Percentiles rank a stretch among this genome's conserved stretches.
phyloP scores from a whole-genome alignment of 1,140 invertebrate genomes.

The Drosophila erecta region DNA sequence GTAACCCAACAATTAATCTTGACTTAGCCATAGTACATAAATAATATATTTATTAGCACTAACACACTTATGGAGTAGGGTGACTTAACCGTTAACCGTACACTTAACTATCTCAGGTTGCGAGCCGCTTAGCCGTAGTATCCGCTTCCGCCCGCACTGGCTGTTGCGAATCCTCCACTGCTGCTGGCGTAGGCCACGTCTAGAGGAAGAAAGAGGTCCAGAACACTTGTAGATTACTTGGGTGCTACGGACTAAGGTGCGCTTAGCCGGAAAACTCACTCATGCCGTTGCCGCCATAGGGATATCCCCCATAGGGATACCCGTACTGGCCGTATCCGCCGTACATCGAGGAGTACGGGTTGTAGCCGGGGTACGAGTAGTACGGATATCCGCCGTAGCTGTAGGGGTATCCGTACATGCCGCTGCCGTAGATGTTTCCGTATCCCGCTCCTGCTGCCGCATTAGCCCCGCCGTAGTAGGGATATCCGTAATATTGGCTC shows the following conservation, averaged over 20 bases:
- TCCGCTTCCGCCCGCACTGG: slow-evolving; percentile 60
- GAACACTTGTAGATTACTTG: slow-evolving; percentile 64
- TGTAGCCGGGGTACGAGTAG: slow-evolving; percentile 47
- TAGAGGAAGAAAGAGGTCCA: slow-evolving; percentile 76
- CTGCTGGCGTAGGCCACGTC: slow-evolving; percentile 76
- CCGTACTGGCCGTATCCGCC: slow-evolving; percentile 58
- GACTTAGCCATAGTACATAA: background rate
- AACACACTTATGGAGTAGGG: slow-evolving; percentile 20
- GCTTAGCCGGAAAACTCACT: slow-evolving; percentile 59
- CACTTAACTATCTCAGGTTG: slow-evolving; percentile 31
- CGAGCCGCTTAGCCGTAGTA: slow-evolving; percentile 55
- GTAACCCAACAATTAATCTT: background rate
- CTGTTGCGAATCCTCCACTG: slow-evolving; percentile 69
- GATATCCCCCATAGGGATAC: slow-evolving; percentile 62
- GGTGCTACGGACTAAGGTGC: background rate
- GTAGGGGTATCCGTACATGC: slow-evolving; percentile 50
- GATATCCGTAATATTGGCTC: slow-evolving; percentile 63
- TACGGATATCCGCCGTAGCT: slow-evolving; percentile 54
- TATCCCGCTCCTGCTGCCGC: slow-evolving; percentile 24
- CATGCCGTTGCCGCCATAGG: slow-evolving; percentile 63
- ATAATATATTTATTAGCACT: slow-evolving; percentile 15
- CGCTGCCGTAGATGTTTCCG: slow-evolving; percentile 37
- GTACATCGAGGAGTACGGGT: slow-evolving; percentile 51
- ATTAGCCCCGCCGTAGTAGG: slow-evolving; percentile 45
- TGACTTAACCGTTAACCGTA: slow-evolving; percentile 48